These are phyloP conservation scores for Linepithema humile DNA, from an alignment of 1,140 invertebrate species.

Conservation along the genomic window DNA sequence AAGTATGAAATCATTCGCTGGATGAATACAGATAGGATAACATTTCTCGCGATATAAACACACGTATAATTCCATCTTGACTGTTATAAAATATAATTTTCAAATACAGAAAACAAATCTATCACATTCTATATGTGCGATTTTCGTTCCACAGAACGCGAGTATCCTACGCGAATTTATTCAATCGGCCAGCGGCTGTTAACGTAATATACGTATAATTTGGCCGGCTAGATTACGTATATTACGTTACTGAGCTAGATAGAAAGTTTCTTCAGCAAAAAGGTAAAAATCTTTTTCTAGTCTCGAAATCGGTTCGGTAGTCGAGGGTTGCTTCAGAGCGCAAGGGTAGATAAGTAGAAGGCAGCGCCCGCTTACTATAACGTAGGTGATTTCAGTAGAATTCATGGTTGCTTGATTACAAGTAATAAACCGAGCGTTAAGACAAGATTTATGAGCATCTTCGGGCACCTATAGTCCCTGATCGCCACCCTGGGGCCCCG, in stretches of 20 bases:
- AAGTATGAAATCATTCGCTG: neutral
- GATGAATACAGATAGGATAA: slow-evolving; percentile 31
- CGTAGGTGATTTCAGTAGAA: slow-evolving; percentile 82
- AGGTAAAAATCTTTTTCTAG: neutral
- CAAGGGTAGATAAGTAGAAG: slow-evolving; percentile 77
- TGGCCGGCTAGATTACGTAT: neutral
- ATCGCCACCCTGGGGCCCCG: slow-evolving; percentile 77
- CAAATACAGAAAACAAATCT: neutral
- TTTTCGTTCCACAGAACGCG: neutral
- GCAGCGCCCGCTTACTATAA: slow-evolving; percentile 71
- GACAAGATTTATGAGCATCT: slow-evolving; percentile 82
- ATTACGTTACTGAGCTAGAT: neutral
- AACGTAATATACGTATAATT: slow-evolving; percentile 25
- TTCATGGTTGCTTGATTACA: slow-evolving; percentile 84
- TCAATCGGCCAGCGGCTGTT: slow-evolving; percentile 30
- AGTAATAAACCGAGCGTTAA: slow-evolving; percentile 83
- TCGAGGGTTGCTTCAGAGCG: slow-evolving; percentile 55
- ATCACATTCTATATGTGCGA: no score
- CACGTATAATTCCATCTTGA: no score
- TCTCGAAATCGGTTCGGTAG: slow-evolving; percentile 11
- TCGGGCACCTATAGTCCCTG: slow-evolving; percentile 77
- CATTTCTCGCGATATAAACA: neutral
- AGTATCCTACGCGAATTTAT: slow-evolving; percentile 10
- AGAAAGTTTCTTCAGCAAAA: neutral
- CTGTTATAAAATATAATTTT: neutral